Base-by-base conservation (phyloP, 2,888 invertebrate species). In the Cerceris ruficornis region DNA sequence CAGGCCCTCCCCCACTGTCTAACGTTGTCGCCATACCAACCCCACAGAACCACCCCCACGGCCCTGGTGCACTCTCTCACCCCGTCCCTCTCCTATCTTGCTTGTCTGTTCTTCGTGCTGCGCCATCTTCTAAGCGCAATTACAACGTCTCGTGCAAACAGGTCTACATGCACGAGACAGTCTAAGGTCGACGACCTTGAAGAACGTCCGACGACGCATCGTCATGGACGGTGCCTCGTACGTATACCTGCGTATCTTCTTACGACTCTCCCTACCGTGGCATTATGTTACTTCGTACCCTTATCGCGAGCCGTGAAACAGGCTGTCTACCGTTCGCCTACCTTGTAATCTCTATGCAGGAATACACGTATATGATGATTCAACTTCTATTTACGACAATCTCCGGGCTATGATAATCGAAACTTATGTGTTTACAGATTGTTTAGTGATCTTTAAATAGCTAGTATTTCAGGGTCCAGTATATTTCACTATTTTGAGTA, bases 161-260 rank as follows among this genome's bases (percentile, higher is more conserved):
- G 59, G 28, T 50, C 57, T 70, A 68, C 73, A 71, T 60, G 59
- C 76, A 58, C 68, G 78, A 71, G 75, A 81, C 71, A 66, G 58
- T 59, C 52, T 67, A 69, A 83, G 85, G 85, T 85, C 83, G 72
- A 64, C 71, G 72, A 83, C 83, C 77, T 76, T 80, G 73, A 77
- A 57, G 74, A 77, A 77, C 73, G 71, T 65, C 58, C 50, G 58
- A 75, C 71, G 69, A 58, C 58, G 54, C 59, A 28, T 69, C 73
- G 73, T 74, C 75, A 74, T 59, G 73, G 64, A 81, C 68, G 73
- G 64, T 81, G 82, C 75, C 64, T 77, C 74, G 62, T 54, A 72
- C 17, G 17, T 54, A 46, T 50, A 52, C 46, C 39, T 13, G 28
- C 76, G 69, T 84, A 68, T 84, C 82, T 73, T 39, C 80, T 84